Conservation (phyloP, 1,140 invertebrate species). For the Pogonomyrmex barbatus region DNA sequence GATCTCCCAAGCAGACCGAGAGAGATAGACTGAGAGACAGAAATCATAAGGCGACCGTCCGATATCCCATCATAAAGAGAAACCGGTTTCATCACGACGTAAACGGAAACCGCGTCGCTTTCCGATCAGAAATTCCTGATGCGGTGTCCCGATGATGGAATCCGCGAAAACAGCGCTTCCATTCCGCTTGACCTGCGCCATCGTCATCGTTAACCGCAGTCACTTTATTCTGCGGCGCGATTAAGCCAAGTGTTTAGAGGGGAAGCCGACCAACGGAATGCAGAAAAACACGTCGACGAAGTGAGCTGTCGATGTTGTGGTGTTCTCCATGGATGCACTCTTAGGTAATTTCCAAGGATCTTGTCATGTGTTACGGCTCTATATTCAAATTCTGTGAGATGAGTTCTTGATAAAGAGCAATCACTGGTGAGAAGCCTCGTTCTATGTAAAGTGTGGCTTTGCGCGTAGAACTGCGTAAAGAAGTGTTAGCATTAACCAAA, state of each 20-base stretch:
- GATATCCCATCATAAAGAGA: constrained; percentile 75
- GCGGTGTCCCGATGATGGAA: constrained; percentile 54
- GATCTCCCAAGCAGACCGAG: constrained; percentile 56
- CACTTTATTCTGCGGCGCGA: constrained; percentile 42
- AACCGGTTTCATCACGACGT: constrained; percentile 79
- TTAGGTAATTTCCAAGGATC: constrained; percentile 19
- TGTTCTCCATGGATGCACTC: not conserved
- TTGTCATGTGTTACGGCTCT: not conserved
- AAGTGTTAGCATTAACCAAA: not conserved
- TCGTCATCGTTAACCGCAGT: not conserved
- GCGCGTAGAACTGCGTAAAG: not conserved
- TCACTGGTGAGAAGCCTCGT: not conserved
- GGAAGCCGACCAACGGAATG: constrained; percentile 64
- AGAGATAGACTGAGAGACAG: constrained; percentile 5
- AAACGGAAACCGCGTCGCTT: constrained; percentile 78
- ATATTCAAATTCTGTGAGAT: constrained; percentile 44
- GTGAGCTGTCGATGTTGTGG: constrained; percentile 36
- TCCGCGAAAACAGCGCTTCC: constrained; percentile 56
- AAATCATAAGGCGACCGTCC: constrained; percentile 58
- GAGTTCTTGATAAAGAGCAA: constrained; percentile 39
- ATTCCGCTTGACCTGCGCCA: constrained; percentile 32
- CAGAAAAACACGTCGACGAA: constrained; percentile 71
- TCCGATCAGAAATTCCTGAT: constrained; percentile 66
- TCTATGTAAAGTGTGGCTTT: not conserved
- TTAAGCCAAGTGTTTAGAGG: constrained; percentile 62